Conservation (phyloP, 1,140 invertebrate genomes). For the Aphelinus atriplicis region DNA sequence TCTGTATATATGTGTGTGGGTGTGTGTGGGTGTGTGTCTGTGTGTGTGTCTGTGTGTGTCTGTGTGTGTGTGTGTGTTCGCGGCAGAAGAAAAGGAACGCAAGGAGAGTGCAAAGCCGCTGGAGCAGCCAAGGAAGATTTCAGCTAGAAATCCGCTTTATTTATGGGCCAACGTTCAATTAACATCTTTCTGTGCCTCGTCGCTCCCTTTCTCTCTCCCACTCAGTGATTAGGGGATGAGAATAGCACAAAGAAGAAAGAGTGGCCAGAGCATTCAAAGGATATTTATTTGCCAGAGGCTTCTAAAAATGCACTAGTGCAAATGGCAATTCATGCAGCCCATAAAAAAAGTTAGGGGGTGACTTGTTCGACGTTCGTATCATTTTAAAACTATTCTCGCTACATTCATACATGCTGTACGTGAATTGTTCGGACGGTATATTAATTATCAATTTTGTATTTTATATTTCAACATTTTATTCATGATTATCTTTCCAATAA, state of each 20-base stretch:
- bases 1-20: not conserved
- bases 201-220: not conserved
- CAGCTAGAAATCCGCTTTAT: slow-evolving; percentile 38
- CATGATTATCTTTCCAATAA: too few relatives aligned
- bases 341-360: too few relatives aligned
- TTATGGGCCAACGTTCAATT: slow-evolving; percentile 42
- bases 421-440: too few relatives aligned
- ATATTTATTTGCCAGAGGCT: slow-evolving; percentile 9
- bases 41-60: not conserved
- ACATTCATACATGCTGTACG: too few relatives aligned
- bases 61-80: too few relatives aligned
- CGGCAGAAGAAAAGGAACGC: slow-evolving; percentile 7
- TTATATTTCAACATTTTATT: too few relatives aligned
- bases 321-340: too few relatives aligned
- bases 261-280: not conserved
- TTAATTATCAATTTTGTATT: too few relatives aligned
- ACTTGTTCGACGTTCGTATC: too few relatives aligned
- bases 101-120: slow-evolving; percentile 14
- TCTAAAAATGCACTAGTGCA: not conserved
- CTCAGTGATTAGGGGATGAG: not conserved
- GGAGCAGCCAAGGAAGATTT: slow-evolving; percentile 20
- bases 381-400: too few relatives aligned
- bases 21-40: too few relatives aligned
- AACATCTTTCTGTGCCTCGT: slow-evolving; percentile 26
- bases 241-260: not conserved